Percentiles rank a stretch among this genome's conserved stretches.
Evolutionary conservation across 2,113 vertebrate species (phyloP).

Genomic region (Eonycteris spelaea): DNA sequence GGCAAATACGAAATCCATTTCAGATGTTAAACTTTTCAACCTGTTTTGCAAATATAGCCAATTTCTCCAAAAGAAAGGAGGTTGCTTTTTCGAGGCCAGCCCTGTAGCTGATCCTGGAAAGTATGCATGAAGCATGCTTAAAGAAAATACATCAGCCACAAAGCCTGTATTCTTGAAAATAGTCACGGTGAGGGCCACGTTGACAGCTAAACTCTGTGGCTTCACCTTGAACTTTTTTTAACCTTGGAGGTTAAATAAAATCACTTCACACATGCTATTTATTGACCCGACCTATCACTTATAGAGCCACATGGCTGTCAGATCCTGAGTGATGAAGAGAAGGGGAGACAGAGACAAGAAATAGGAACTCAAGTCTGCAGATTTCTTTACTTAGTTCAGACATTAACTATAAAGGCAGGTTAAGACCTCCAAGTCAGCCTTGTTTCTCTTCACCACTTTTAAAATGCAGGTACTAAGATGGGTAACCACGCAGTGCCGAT

Average conservation of each 20-base stretch:
- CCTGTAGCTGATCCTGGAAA: background rate
- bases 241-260: constrained; percentile 46
- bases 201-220: background rate
- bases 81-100: background rate
- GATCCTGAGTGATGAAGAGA: background rate
- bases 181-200: background rate
- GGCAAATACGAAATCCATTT: background rate
- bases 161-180: background rate
- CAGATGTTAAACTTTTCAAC: background rate
- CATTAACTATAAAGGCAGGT: background rate
- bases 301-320: background rate
- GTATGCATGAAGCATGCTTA: background rate
- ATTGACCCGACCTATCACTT: constrained; percentile 22
- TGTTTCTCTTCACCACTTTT: background rate
- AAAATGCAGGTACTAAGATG: background rate
- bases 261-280: constrained; percentile 1
- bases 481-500: background rate
- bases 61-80: background rate
- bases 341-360: background rate
- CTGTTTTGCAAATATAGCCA: background rate
- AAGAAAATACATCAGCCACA: background rate
- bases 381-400: background rate
- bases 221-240: constrained; percentile 42
- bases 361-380: background rate
- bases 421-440: background rate